Evolutionary conservation across 1,140 invertebrate species (phyloP), one percentile per base, ranked within the genome.

Genomic region (Calliopsis andreniformis): DNA sequence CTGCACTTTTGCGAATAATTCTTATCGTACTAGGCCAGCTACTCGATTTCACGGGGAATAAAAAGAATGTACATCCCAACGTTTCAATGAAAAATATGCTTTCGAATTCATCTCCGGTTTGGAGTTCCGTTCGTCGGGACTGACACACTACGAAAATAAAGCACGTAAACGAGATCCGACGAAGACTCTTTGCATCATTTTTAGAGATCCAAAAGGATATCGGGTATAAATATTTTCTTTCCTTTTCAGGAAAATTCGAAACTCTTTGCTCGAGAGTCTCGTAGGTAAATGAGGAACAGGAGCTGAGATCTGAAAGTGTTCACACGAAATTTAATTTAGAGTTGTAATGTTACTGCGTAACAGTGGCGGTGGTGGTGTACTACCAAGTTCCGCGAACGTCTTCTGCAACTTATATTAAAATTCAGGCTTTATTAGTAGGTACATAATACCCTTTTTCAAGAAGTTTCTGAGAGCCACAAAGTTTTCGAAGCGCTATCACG

Each of bases 71-170:
- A 43, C 0, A 12, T 28, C 23, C 12, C 39, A 16, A 12, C 25
- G n/a, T 66, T 66, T 56, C 71, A 25, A 55, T 63, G 39, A 16
- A 23, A 42, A 18, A 16, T 18, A 39, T 28, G 49, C 51, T 56
- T 12, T 30, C 12, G 53, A 59, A 35, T 58, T 49, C 53, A 39
- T n/a, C 23, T 42, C 16, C 39, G 30, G 3, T 10, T 25, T 6
- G 3, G 12, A 25, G 43, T 47, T 66, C 8, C 28, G 47, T 3
- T 3, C 16, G 7, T 10, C 16, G 32, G 45, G 18, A 10, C 16
- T 25, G 53, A 39, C 14, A 30, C 42, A 30, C 28, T 42, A 32
- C 42, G 39, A 76, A 61, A 70, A 59, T 56, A 69, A 76, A 32
- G 58, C 42, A n/a, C 16, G 56, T 16, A 28, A 71, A 43, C n/a